These are phyloP conservation scores for Heliothis subflexa DNA, from an alignment of 1,140 invertebrate species.

Conservation along the genomic window DNA sequence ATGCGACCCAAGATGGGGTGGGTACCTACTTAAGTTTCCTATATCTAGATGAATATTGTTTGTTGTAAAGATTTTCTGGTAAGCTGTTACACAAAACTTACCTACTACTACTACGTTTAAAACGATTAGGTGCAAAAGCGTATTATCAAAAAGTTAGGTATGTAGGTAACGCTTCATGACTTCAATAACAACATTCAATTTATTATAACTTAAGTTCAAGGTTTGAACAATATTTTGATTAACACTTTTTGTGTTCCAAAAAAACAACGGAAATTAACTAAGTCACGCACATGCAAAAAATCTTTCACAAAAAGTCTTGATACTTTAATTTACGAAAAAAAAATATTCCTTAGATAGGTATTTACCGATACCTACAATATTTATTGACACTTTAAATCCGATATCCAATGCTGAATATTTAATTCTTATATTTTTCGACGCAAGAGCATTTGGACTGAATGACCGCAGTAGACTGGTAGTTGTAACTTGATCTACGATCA, in stretches of 20 bases:
- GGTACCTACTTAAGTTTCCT: too few species aligned
- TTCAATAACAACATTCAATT: background rate
- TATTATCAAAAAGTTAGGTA: background rate
- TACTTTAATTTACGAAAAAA: background rate
- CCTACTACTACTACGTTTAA: too few species aligned
- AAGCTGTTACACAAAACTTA: too few species aligned
- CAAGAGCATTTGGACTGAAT: conserved; percentile 24
- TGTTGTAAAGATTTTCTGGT: too few species aligned
- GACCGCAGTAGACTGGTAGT: conserved; percentile 18
- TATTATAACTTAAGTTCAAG: background rate
- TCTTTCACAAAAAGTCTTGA: background rate
- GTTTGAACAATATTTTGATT: background rate
- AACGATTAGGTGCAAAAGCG: too few species aligned
- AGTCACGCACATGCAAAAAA: background rate
- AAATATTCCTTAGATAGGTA: background rate
- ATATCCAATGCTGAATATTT: background rate
- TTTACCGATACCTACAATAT: too few species aligned
- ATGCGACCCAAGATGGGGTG: too few species aligned
- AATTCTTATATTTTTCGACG: background rate
- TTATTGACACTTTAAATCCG: too few species aligned
- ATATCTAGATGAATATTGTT: too few species aligned
- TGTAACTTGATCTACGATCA: background rate
- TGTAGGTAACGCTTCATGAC: background rate
- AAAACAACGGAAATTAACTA: background rate
- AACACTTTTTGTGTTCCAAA: background rate